phyloP scores from a whole-genome alignment of 2,797 vertebrate species.

The Paedocypris micromegethes region DNA sequence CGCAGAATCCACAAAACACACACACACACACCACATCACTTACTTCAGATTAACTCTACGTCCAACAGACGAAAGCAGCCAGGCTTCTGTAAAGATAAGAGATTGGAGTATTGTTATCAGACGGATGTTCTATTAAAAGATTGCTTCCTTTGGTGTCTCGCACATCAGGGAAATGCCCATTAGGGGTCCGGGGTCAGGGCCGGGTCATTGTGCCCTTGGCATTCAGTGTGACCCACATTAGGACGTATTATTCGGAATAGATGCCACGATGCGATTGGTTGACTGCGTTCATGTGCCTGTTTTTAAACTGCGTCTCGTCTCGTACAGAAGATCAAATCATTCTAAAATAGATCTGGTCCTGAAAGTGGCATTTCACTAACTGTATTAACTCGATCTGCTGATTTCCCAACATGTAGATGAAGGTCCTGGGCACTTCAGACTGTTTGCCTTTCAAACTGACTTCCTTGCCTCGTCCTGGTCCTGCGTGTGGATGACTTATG shows the following conservation, averaged over 20 bases:
- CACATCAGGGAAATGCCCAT: conserved; percentile 13
- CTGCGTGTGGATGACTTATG: not conserved
- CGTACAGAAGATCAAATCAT: conserved; percentile 12
- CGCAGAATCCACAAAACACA: conserved; percentile 13
- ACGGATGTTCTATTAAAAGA: conserved; percentile 18
- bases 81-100: not conserved
- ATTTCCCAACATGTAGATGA: not conserved
- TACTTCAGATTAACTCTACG: not conserved
- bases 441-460: conserved; percentile 1
- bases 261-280: conserved; percentile 27
- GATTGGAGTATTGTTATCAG: not conserved
- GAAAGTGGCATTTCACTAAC: conserved; percentile 32
- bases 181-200: conserved; percentile 35
- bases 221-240: conserved; percentile 26
- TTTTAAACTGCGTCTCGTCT: conserved; percentile 11
- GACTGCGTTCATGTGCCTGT: conserved; percentile 40
- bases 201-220: conserved; percentile 31
- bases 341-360: conserved; percentile 11
- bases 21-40: not conserved
- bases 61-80: not conserved
- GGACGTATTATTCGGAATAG: conserved; percentile 23
- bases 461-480: not conserved
- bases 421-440: not conserved
- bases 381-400: conserved; percentile 19
- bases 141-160: conserved; percentile 5